Base-by-base conservation (phyloP, 2,888 invertebrate genomes). In the Morpho deidamia region DNA sequence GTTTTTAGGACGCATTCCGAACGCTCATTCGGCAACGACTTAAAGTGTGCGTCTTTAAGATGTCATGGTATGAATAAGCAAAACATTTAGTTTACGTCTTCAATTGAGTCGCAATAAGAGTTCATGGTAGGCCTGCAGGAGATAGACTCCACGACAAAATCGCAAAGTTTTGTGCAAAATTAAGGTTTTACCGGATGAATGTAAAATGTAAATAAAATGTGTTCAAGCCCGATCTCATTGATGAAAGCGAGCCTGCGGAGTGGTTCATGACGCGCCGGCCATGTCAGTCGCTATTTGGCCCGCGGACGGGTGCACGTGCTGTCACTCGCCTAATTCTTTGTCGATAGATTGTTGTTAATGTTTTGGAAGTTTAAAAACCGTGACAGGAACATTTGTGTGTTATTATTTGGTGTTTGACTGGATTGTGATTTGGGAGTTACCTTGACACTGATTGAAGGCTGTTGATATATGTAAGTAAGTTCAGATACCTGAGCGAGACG, bases 261-360 rank as follows among this genome's bases (percentile, higher is more conserved):
- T 40, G 45, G n/a, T 11, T 47, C 23, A 39, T 44, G 42, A 41
- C 47, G 44, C 42, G 51, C 14, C 47, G 40, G 37, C 44, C 43
- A 12, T 51, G 38, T 56, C 73, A 83, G 83, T 83, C 71, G 80
- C 74, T 72, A 71, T 72, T 81, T 79, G 76, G 79, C 81, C 81
- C 77, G 74, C 68, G 64, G 60, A 56, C 56, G 56, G 14, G n/a
- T 62, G 66, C 70, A 67, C 72, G 81, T 67, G 60, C 58, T 23
- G 7, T 35, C 33, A 7, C 10, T 0, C 2, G 1, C 8, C 12
- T 9, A 11, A 39, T 39, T 37, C 7, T 37, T 41, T 10, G 33
- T n/a, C 44, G 48, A 32, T 50, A 14, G 11, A 42, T 56, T 53
- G 51, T 39, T 45, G 51, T 45, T 44, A 39, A 45, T 23, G 23